phyloP scores from a whole-genome alignment of 2,888 invertebrate genomes.

The Meteorus colon region DNA sequence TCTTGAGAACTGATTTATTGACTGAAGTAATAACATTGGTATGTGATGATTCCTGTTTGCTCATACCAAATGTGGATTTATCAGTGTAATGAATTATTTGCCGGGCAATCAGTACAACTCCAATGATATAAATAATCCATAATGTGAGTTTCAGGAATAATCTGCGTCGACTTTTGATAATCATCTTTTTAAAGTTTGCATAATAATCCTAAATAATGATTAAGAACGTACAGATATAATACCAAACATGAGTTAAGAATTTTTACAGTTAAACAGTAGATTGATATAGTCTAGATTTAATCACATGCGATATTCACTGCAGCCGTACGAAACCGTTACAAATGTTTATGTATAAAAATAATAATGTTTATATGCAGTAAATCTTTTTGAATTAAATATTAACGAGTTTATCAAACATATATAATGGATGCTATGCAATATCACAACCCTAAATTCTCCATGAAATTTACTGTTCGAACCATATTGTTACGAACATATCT shows the following conservation, averaged over 20 bases:
- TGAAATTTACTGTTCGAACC: background rate
- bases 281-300: background rate
- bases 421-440: background rate
- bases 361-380: slow-evolving; percentile 1
- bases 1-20: background rate
- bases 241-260: background rate
- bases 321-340: background rate
- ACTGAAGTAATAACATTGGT: background rate
- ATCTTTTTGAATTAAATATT: background rate
- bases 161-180: background rate
- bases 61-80: background rate
- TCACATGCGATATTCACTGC: background rate
- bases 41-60: background rate
- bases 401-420: background rate
- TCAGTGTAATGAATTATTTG: background rate
- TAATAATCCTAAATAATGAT: background rate
- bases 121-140: background rate
- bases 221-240: background rate
- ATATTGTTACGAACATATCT: background rate
- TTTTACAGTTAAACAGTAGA: background rate
- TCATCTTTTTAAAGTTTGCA: slow-evolving; percentile 4
- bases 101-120: background rate
- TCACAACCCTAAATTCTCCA: slow-evolving; percentile 7
- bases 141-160: background rate
- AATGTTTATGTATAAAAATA: background rate